These are phyloP conservation scores for Piaya cayana DNA, from an alignment of 2,113 vertebrate species.

Conservation along the genomic window DNA sequence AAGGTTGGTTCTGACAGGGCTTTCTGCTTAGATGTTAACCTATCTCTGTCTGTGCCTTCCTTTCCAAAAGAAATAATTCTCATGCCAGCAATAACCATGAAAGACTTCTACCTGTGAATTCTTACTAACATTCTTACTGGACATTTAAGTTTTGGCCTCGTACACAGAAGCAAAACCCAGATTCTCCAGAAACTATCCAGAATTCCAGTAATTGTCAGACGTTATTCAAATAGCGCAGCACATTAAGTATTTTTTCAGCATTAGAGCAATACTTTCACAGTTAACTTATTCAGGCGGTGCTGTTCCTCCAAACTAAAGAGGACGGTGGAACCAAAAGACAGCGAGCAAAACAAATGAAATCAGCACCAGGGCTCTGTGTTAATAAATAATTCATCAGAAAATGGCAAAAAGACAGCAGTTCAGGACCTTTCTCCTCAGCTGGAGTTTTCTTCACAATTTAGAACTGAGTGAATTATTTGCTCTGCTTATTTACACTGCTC, in stretches of 20 bases:
- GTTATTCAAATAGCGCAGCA: neutral
- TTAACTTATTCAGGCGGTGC: neutral
- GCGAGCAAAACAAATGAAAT: neutral
- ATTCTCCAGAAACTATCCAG: neutral
- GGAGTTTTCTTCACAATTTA: fast-evolving
- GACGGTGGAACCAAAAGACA: neutral
- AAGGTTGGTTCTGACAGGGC: neutral
- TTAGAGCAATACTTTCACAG: neutral
- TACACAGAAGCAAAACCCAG: neutral
- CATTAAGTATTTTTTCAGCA: fast-evolving
- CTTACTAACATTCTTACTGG: fast-evolving
- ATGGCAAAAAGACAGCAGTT: neutral
- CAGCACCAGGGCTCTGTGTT: neutral
- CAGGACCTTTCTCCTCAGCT: neutral
- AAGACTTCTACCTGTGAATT: neutral
- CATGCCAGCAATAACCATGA: fast-evolving
- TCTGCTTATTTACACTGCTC: neutral
- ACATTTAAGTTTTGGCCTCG: neutral
- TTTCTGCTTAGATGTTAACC: neutral
- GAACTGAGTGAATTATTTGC: neutral
- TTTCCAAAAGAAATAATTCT: neutral
- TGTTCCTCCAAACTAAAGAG: neutral
- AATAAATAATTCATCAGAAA: neutral
- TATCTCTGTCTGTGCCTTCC: neutral
- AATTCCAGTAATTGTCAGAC: neutral